Conservation (phyloP, 2,113 vertebrate species). For the Amphilophus citrinellus region DNA sequence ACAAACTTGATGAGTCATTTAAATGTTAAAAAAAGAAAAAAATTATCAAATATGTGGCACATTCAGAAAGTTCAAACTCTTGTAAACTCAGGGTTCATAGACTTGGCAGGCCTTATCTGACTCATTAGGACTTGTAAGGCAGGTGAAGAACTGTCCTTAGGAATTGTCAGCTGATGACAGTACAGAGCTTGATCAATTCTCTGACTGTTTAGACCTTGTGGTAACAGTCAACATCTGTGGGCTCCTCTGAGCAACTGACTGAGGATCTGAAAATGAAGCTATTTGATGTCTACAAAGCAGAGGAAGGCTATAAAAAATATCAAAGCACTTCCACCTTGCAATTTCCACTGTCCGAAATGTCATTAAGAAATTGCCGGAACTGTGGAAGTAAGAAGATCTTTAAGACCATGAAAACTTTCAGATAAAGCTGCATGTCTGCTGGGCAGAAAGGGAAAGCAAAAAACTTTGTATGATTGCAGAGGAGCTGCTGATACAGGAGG, state of each 20-base stretch:
- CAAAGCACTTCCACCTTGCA: slow-evolving; percentile 12
- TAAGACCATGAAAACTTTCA: slow-evolving; percentile 12
- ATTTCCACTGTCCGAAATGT: slow-evolving; percentile 25
- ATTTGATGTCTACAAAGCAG: slow-evolving; percentile 25
- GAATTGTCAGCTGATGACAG: slow-evolving; percentile 14
- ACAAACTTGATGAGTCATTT: not conserved
- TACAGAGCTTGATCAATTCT: slow-evolving; percentile 11
- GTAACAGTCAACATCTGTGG: slow-evolving; percentile 16
- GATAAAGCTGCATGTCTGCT: slow-evolving; percentile 5
- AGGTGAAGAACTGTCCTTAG: slow-evolving; percentile 7
- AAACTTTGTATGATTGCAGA: not conserved
- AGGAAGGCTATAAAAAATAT: slow-evolving; percentile 11
- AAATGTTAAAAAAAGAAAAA: not conserved
- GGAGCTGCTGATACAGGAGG: not conserved
- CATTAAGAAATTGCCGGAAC: slow-evolving; percentile 19
- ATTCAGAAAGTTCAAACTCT: not conserved
- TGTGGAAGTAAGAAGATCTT: slow-evolving; percentile 1
- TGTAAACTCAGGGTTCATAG: not conserved
- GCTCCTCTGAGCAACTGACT: slow-evolving; percentile 18
- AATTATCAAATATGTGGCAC: not conserved
- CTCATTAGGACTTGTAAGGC: not conserved
- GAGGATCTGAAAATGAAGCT: slow-evolving; percentile 19
- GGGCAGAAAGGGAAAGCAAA: not conserved
- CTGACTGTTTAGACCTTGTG: slow-evolving; percentile 20
- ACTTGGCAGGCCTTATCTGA: slow-evolving; percentile 10